phyloP scores from a whole-genome alignment of 1,140 invertebrate genomes.

The Achroia grisella region DNA sequence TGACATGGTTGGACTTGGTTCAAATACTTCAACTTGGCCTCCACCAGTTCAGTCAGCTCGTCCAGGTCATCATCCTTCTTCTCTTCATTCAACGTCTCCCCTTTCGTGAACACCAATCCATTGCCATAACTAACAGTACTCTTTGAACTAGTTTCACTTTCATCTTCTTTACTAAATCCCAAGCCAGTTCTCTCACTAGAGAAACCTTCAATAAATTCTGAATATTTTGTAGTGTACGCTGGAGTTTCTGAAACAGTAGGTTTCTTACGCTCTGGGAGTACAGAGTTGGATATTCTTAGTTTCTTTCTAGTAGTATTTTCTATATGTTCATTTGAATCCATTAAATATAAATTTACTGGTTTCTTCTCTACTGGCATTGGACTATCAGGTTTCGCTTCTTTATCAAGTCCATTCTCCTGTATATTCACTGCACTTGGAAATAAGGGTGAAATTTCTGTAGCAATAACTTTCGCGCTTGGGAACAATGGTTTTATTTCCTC shows the following conservation, averaged over 20 bases:
- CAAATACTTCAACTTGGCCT: constrained; percentile 54
- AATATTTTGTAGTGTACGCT: constrained; percentile 59
- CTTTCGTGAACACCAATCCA: constrained; percentile 57
- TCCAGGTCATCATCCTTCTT: constrained; percentile 52
- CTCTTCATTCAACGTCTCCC: constrained; percentile 55
- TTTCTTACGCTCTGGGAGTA: constrained; percentile 45
- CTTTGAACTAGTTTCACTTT: constrained; percentile 29
- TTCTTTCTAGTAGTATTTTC: constrained; percentile 44
- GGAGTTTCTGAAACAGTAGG: constrained; percentile 33
- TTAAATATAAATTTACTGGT: constrained; percentile 41
- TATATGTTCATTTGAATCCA: constrained; percentile 25
- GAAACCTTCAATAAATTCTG: constrained; percentile 56
- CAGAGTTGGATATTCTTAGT: constrained; percentile 52
- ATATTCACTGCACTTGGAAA: constrained; percentile 37
- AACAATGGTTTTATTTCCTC: constrained; percentile 44
- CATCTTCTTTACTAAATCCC: constrained; percentile 51
- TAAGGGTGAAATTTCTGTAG: constrained; percentile 17
- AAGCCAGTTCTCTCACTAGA: constrained; percentile 52
- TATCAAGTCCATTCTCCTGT: constrained; percentile 8
- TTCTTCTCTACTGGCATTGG: constrained; percentile 37
- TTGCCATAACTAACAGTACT: constrained; percentile 52
- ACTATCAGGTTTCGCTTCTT: constrained; percentile 16
- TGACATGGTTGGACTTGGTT: constrained; percentile 40
- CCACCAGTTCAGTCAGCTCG: constrained; percentile 42
- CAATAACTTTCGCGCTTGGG: constrained; percentile 31